Conservation (phyloP, 2,797 vertebrate genomes). For the Adrianichthys oophorus region DNA sequence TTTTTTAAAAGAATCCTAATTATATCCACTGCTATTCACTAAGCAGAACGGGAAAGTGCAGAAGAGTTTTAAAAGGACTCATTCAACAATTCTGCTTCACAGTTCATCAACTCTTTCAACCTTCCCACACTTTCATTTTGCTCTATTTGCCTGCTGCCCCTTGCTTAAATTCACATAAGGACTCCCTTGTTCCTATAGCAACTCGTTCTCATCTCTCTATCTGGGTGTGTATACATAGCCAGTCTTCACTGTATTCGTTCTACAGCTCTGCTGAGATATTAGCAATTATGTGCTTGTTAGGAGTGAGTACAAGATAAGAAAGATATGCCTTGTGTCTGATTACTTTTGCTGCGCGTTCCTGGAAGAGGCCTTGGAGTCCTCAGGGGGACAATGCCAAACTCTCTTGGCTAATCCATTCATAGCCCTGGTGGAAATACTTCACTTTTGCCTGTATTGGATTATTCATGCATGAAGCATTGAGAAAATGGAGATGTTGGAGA, state of each 20-base stretch:
- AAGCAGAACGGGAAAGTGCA: slow-evolving; percentile 5
- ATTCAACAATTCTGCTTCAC: slow-evolving; percentile 8
- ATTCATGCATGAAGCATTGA: slow-evolving; percentile 69
- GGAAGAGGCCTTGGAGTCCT: slow-evolving; percentile 55
- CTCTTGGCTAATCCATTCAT: slow-evolving; percentile 42
- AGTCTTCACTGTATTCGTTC: slow-evolving; percentile 66
- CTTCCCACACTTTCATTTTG: slow-evolving; percentile 6
- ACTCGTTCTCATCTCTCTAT: slow-evolving; percentile 64
- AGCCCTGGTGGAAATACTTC: slow-evolving; percentile 64
- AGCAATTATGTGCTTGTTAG: slow-evolving; percentile 82
- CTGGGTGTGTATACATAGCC: slow-evolving; percentile 71
- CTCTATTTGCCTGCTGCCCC: slow-evolving; percentile 32
- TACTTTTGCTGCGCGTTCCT: slow-evolving; percentile 65
- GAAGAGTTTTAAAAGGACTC: neutral
- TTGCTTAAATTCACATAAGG: slow-evolving; percentile 52
- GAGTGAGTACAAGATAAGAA: slow-evolving; percentile 70
- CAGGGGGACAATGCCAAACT: slow-evolving; percentile 36
- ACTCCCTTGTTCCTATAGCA: slow-evolving; percentile 72
- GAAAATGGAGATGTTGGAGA: slow-evolving; percentile 66
- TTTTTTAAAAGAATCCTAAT: slow-evolving; percentile 17
- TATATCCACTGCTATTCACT: slow-evolving; percentile 7
- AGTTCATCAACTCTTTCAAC: slow-evolving; percentile 28
- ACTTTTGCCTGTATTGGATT: slow-evolving; percentile 68
- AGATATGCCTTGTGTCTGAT: slow-evolving; percentile 73
- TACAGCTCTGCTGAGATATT: slow-evolving; percentile 73